Percentiles rank a stretch among this genome's conserved stretches.
phyloP scores from a whole-genome alignment of 2,888 invertebrate genomes.

The Erebia ligea region DNA sequence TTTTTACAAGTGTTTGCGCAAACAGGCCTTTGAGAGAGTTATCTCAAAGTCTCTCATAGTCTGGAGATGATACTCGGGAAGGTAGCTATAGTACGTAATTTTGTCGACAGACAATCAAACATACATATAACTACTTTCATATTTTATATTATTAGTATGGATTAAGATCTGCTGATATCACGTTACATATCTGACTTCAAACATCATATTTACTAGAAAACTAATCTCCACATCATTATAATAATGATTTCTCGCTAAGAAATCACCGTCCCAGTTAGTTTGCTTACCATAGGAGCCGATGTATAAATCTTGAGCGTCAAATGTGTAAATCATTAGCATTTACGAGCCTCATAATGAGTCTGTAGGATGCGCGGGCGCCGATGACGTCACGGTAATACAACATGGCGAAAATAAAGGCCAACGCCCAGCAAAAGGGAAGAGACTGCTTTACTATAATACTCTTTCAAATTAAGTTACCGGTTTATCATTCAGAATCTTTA shows the following conservation, averaged over 20 bases:
- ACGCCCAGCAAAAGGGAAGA: neutral
- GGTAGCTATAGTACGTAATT: no score
- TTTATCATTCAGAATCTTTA: no score
- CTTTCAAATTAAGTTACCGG: neutral
- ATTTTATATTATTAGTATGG: no score
- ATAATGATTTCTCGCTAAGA: constrained; percentile 27
- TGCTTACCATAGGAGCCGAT: constrained; percentile 16
- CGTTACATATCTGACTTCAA: neutral
- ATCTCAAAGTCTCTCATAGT: no score
- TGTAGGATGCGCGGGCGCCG: constrained; percentile 69
- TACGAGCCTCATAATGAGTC: constrained; percentile 54
- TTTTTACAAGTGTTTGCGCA: no score
- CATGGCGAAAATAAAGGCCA: constrained; percentile 3
- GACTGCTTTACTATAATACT: neutral
- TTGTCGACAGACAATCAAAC: no score
- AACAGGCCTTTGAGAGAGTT: no score
- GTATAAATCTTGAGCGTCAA: constrained; percentile 6
- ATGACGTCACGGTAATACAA: constrained; percentile 56
- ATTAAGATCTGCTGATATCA: neutral
- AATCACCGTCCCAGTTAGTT: constrained; percentile 32
- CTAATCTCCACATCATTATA: constrained; percentile 19
- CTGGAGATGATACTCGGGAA: no score
- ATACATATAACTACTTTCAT: no score
- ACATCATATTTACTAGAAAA: constrained; percentile 20
- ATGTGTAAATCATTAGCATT: constrained; percentile 11